Evolutionary conservation across 2,797 vertebrate genomes (phyloP).

Genomic region (Paguma larvata): DNA sequence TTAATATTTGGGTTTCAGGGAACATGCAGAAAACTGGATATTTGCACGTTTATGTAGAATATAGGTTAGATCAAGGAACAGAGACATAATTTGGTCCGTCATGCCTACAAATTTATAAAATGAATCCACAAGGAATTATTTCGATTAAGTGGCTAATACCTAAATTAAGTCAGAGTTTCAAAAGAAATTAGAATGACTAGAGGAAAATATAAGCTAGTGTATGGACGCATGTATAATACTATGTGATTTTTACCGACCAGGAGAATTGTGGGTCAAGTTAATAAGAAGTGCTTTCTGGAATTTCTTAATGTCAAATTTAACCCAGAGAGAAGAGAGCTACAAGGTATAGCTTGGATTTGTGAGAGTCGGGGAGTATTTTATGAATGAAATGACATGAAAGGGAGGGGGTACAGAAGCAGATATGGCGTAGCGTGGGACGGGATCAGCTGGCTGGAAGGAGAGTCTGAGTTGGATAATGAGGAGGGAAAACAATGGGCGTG

Average conservation of each 20-base stretch:
- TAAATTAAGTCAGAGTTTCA: constrained; percentile 62
- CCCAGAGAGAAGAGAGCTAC: neutral
- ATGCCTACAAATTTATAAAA: neutral
- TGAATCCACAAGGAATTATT: constrained; percentile 50
- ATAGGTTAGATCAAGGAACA: neutral
- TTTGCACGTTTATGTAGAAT: constrained; percentile 40
- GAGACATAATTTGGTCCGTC: neutral
- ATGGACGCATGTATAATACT: neutral
- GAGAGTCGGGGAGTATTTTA: neutral
- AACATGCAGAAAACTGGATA: neutral
- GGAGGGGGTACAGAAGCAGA: neutral
- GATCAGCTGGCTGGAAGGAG: neutral
- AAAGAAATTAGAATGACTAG: constrained; percentile 30
- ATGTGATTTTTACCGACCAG: neutral
- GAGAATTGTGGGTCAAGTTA: neutral
- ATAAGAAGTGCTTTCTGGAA: constrained; percentile 10
- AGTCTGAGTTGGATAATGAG: neutral
- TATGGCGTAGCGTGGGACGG: neutral
- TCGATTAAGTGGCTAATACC: constrained; percentile 44
- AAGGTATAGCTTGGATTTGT: neutral
- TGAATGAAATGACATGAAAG: neutral
- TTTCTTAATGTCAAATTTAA: constrained; percentile 13
- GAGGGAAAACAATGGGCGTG: neutral
- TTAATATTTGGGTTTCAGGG: constrained; percentile 47
- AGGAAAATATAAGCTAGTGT: constrained; percentile 3